Evolutionary conservation across 2,797 vertebrate genomes (phyloP), one percentile per base, ranked within the genome.

Genomic region (Rhynchotus rufescens): DNA sequence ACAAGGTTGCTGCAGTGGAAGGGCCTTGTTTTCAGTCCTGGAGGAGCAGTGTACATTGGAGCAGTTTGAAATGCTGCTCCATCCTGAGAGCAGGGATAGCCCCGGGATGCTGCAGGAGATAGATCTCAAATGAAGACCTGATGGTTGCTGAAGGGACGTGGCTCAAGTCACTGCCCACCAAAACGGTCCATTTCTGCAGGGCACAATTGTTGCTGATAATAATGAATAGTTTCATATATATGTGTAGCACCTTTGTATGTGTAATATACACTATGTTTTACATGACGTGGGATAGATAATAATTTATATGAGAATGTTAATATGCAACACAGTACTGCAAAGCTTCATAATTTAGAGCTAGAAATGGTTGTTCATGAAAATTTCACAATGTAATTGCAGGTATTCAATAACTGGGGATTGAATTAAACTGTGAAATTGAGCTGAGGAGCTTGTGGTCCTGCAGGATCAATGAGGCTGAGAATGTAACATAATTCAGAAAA

Each of bases 341-440:
- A 30, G 28, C 52, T 56, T 56, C 52, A 56, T n/a, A n/a, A 56
- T 13, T 69, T 52, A 38, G 51, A 28, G 21, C 67, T 34, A 38
- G 67, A 69, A 38, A 30, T 32, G 47, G 21, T 56, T 1, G 0
- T 36, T 6, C 42, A 84, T 64, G 56, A 81, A 80, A 47, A 52
- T 82, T 79, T 77, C 79, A 74, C 0, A 0, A 40, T 47, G 52
- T 60, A 82, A 93, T 93, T 84, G 91, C 49, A 15, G 67, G 36
- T 15, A 9, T 83, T 88, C 74, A 69, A 17, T 90, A 65, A 82
- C 80, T 14, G 49, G 51, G 68, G 83, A 75, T 73, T 86, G 78
- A 88, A 86, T 90, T 74, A 91, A 88, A 15, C 32, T 71, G 52
- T 84, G 78, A 88, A 88, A 88, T 72, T 75, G 79, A 84, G 45